Evolutionary conservation across 2,888 invertebrate genomes (phyloP), one percentile per base, ranked within the genome.

Genomic region (Ichneumon xanthorius): DNA sequence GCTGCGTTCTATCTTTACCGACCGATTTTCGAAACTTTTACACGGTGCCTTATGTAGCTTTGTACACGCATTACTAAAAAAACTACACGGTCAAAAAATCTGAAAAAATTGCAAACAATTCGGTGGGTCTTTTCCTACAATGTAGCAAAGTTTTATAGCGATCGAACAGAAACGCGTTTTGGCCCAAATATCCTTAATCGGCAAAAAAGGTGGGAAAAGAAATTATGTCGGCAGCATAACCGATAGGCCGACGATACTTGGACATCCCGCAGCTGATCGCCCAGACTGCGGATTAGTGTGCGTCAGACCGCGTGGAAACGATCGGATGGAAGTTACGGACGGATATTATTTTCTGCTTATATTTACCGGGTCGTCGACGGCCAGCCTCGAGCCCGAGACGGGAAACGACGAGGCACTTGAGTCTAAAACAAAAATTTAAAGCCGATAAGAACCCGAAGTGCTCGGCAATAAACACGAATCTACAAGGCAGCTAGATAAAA

Each of bases 231-330:
- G 9, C 6, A 19, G 19, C 16, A 7, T 7, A 53, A 45, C 45
- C 14, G 14, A 61, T n/a, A 33, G 19, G 50, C 22, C 19, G 19
- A 1, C 30, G 6, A 53, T 65, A 19, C 6, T 33, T 30, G 22
- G 19, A 26, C 26, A 26, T 26, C 37, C 9, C 19, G 33, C 58
- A 73, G 65, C 80, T 73, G 80, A 80, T 73, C 55, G 80, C 55
- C 55, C 53, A 72, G 63, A 16, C 63, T 63, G 71, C 53, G 33
- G 67, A 80, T 73, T 67, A 80, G 50, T n/a, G 72, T n/a, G 67
- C 48, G 67, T 67, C 67, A 50, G 71, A 72, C 65, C 53, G 53
- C 73, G 72, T 65, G 72, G 65, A 55, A 67, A 67, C 30, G 26
- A 80, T 72, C n/a, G 40, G 50, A 53, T 6, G 22, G 30, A 61